Evolutionary conservation across 2,113 vertebrate species (phyloP).

Genomic region (Archocentrus centrarchus): DNA sequence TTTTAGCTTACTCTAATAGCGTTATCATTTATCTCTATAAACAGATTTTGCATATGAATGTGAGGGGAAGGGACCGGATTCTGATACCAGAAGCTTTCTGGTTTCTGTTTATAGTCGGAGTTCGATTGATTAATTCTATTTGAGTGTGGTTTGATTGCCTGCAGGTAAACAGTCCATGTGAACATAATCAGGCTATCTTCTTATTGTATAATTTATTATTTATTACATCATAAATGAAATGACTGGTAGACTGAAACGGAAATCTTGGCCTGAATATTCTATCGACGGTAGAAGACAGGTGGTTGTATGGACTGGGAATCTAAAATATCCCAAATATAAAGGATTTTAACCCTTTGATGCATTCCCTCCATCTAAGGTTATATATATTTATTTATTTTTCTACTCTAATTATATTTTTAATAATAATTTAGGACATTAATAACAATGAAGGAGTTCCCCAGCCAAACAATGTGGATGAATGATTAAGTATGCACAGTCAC

Average conservation of each 20-base stretch:
- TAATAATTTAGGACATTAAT: neutral
- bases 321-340: neutral
- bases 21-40: conserved; percentile 1
- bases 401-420: neutral
- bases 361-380: neutral
- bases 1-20: neutral
- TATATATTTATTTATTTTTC: too few species aligned
- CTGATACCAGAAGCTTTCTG: neutral
- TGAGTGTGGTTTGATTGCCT: neutral
- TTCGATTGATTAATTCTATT: neutral
- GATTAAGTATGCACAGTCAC: conserved; percentile 3
- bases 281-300: too few species aligned
- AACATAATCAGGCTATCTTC: neutral
- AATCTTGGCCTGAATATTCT: too few species aligned
- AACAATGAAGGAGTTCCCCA: neutral
- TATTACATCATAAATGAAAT: too few species aligned
- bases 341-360: neutral
- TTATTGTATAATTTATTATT: too few species aligned
- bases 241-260: too few species aligned
- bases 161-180: neutral
- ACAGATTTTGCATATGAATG: neutral
- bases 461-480: neutral
- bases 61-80: neutral
- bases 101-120: neutral
- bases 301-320: too few species aligned